phyloP scores from a whole-genome alignment of 2,888 invertebrate genomes.

The Enoplolaimus lenunculus region DNA sequence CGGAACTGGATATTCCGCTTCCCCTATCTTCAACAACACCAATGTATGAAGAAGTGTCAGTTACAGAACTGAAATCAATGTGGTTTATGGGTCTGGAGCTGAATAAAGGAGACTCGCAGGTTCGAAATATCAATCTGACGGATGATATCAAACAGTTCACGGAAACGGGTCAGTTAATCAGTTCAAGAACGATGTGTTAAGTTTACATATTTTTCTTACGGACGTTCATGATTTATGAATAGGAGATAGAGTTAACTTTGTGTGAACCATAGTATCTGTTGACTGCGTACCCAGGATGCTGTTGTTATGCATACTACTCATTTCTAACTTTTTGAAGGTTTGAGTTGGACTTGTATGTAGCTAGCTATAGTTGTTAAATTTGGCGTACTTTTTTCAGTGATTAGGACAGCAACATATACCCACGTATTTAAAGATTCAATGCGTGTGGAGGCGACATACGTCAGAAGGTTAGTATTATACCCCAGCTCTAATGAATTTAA shows the following conservation, averaged over 20 bases:
- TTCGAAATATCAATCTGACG: conserved; percentile 70
- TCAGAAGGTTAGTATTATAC: conserved; percentile 53
- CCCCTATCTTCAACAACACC: too few species aligned
- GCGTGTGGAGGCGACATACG: conserved; percentile 70
- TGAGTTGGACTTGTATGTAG: too few species aligned
- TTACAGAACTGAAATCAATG: conserved; percentile 45
- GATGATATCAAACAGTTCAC: conserved; percentile 79
- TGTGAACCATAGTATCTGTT: too few species aligned
- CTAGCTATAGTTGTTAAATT: conserved; percentile 13
- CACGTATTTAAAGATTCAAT: conserved; percentile 60
- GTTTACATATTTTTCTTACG: neutral
- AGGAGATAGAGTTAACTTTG: too few species aligned
- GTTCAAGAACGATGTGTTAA: neutral
- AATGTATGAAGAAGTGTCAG: too few species aligned
- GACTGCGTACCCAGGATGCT: too few species aligned
- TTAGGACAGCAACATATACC: conserved; percentile 43
- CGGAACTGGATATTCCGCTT: too few species aligned
- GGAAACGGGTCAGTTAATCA: conserved; percentile 61
- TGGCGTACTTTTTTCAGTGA: conserved; percentile 35
- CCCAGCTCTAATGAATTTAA: too few species aligned
- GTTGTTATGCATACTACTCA: too few species aligned
- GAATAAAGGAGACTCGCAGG: conserved; percentile 64
- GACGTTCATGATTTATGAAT: neutral
- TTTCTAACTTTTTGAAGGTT: neutral
- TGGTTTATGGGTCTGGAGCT: conserved; percentile 97